These are phyloP conservation scores for Centropus bengalensis DNA, from an alignment of 2,113 vertebrate species.

Conservation along the genomic window DNA sequence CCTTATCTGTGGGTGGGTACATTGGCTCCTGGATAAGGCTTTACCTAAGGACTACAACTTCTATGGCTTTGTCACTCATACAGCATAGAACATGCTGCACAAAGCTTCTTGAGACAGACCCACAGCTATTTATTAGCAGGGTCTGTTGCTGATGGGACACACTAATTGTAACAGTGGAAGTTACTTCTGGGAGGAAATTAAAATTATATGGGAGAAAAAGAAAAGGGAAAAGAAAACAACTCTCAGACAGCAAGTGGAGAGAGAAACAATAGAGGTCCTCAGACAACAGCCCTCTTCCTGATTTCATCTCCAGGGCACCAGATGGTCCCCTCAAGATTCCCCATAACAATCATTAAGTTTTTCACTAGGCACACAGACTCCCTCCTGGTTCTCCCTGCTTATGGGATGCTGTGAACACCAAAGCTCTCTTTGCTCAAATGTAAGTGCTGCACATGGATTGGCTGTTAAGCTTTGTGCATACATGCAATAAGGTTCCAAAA, in stretches of 20 bases:
- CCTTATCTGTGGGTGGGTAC: accelerated
- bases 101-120: not conserved
- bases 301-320: not conserved
- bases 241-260: not conserved
- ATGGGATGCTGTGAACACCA: not conserved
- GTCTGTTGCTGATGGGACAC: not conserved
- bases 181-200: not conserved
- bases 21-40: not conserved
- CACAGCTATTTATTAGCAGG: not conserved
- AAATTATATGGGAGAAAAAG: not conserved
- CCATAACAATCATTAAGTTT: not conserved
- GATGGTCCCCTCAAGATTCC: not conserved
- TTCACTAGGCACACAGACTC: not conserved
- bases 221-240: not conserved
- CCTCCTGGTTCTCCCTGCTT: not conserved
- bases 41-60: not conserved
- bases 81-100: not conserved
- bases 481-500: not conserved
- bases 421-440: not conserved
- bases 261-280: not conserved
- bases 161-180: not conserved
- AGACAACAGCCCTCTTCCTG: not conserved
- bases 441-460: not conserved
- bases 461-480: not conserved
- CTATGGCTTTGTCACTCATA: not conserved